These are phyloP conservation scores for Cecropterus lyciades DNA, from an alignment of 1,140 invertebrate genomes.

Conservation along the genomic window DNA sequence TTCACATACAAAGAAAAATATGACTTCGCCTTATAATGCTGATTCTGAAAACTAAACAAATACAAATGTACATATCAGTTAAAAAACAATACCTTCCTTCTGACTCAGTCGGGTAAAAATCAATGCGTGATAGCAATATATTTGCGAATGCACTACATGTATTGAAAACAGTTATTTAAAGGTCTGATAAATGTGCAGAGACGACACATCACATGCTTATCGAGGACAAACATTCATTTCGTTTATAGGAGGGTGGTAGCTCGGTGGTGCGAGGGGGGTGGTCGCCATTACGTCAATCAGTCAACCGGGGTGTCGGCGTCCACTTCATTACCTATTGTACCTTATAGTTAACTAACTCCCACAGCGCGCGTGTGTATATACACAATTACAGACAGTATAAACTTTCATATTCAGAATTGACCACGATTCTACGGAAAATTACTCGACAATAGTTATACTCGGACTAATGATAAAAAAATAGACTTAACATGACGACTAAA, in stretches of 20 bases:
- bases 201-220: conserved; percentile 51
- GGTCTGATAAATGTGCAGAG: conserved; percentile 45
- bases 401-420: neutral
- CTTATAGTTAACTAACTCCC: conserved; percentile 35
- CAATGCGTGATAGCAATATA: neutral
- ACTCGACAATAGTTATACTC: neutral
- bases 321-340: conserved; percentile 48
- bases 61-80: neutral
- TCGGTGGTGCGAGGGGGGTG: conserved; percentile 39
- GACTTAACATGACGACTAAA: no score
- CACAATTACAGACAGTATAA: conserved; percentile 5
- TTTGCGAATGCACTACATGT: neutral
- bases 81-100: no score
- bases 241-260: conserved; percentile 60
- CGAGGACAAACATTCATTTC: conserved; percentile 67
- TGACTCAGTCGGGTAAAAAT: no score
- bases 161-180: conserved; percentile 31
- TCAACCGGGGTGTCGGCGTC: conserved; percentile 44
- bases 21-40: no score
- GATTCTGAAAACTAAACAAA: no score
- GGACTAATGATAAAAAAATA: no score
- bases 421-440: conserved; percentile 2
- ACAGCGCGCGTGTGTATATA: neutral
- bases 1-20: no score
- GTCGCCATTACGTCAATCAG: conserved; percentile 66